Percentiles rank a stretch among this genome's conserved stretches.
Conservation (phyloP, 2,888 invertebrate species). For the Drosophila meridiana region DNA sequence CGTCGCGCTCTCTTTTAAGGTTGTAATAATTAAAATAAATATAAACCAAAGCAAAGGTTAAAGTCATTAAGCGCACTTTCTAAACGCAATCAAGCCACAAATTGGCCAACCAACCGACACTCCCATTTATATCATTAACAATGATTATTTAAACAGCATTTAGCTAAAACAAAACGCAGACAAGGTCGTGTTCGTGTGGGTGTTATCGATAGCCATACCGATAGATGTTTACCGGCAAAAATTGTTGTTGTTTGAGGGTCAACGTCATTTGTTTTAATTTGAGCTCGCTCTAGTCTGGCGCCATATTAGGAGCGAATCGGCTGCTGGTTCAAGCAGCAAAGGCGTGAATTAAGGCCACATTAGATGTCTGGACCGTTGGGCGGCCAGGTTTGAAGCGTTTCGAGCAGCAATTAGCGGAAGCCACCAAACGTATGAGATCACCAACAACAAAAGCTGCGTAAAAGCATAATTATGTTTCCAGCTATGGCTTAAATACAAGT, state of each 20-base stretch:
- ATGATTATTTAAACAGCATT: slow-evolving; percentile 29
- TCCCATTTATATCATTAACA: neutral
- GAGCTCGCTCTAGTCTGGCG: slow-evolving; percentile 32
- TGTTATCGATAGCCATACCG: slow-evolving; percentile 44
- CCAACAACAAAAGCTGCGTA: slow-evolving; percentile 35
- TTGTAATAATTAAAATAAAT: slow-evolving; percentile 3
- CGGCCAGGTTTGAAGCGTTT: slow-evolving; percentile 18
- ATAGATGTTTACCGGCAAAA: slow-evolving; percentile 41
- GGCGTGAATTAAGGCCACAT: slow-evolving; percentile 73
- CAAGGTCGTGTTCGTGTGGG: slow-evolving; percentile 64
- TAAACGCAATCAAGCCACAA: slow-evolving; percentile 36
- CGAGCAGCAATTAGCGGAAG: slow-evolving; percentile 49
- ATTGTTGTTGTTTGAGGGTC: slow-evolving; percentile 55
- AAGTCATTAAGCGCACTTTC: slow-evolving; percentile 46
- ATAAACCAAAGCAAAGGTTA: slow-evolving; percentile 47
- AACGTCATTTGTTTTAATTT: slow-evolving; percentile 61
- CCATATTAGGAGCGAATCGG: slow-evolving; percentile 65
- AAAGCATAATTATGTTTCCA: slow-evolving; percentile 40
- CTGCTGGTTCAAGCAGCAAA: slow-evolving; percentile 62
- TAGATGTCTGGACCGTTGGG: slow-evolving; percentile 44
- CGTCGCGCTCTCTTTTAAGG: slow-evolving; percentile 24
- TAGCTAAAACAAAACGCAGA: slow-evolving; percentile 33
- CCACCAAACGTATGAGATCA: slow-evolving; percentile 50
- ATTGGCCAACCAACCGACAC: neutral
- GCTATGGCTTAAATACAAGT: slow-evolving; percentile 10